Evolutionary conservation across 2,797 vertebrate genomes (phyloP).

Genomic region (Dryobates pubescens): DNA sequence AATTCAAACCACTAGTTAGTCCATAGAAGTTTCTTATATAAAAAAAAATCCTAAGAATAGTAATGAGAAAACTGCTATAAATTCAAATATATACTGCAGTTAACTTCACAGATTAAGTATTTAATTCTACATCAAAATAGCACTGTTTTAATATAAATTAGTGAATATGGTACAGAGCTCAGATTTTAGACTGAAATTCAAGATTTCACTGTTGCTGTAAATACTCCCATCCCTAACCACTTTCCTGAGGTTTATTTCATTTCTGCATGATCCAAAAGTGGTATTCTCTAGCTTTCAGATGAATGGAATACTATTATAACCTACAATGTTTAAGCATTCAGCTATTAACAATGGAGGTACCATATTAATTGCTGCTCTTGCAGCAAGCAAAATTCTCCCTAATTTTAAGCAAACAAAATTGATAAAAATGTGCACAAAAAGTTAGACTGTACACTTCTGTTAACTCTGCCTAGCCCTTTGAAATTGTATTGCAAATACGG

Average conservation of each 20-base stretch:
- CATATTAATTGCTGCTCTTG: background rate
- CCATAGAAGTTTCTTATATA: background rate
- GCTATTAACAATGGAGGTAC: background rate
- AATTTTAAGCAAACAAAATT: background rate
- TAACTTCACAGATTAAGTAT: background rate
- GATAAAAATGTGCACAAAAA: background rate
- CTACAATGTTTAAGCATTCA: background rate
- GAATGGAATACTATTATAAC: background rate
- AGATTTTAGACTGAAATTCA: background rate
- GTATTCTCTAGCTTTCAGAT: background rate
- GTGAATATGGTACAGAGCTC: background rate
- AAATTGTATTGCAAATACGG: background rate
- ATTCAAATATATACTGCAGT: background rate
- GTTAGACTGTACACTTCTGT: background rate
- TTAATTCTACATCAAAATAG: background rate
- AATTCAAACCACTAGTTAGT: background rate
- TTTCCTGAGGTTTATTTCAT: background rate
- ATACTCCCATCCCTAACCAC: accelerated
- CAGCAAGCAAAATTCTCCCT: background rate
- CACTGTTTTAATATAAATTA: background rate
- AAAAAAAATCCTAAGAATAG: background rate
- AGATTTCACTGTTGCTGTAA: background rate
- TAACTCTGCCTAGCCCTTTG: background rate
- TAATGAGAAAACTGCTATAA: background rate
- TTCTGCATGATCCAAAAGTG: background rate